phyloP scores from a whole-genome alignment of 2,888 invertebrate genomes.

The Agrilus mali region DNA sequence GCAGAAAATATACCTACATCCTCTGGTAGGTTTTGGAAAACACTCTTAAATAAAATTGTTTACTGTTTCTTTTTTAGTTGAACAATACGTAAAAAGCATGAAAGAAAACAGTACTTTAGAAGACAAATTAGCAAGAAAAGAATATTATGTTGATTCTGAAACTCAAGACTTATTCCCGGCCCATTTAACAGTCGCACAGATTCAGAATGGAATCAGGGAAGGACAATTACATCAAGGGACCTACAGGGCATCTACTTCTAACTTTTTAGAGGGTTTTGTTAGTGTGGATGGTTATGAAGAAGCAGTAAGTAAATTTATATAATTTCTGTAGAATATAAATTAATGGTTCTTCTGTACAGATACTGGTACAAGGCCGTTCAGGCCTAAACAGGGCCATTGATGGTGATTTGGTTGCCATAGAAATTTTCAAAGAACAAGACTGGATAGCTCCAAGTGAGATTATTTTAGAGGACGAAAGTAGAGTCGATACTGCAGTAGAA shows the following conservation, averaged over 20 bases:
- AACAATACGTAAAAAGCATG: constrained; percentile 66
- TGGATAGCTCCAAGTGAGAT: constrained; percentile 89
- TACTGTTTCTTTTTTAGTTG: constrained; percentile 37
- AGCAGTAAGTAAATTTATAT: constrained; percentile 45
- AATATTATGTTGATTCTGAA: constrained; percentile 44
- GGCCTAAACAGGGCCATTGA: constrained; percentile 89
- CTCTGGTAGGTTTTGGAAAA: constrained; percentile 42
- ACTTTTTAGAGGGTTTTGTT: constrained; percentile 85
- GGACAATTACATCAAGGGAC: constrained; percentile 69
- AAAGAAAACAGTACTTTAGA: constrained; percentile 50
- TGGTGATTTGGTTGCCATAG: constrained; percentile 85
- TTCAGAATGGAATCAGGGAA: constrained; percentile 68
- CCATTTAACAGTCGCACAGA: constrained; percentile 64
- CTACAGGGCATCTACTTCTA: constrained; percentile 79
- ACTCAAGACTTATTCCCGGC: constrained; percentile 68
- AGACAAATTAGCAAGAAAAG: constrained; percentile 69
- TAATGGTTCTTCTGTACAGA: constrained; percentile 35
- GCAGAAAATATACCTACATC: constrained; percentile 56
- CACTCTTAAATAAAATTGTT: neutral
- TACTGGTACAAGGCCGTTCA: constrained; percentile 72
- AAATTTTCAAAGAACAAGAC: constrained; percentile 74
- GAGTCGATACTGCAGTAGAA: constrained; percentile 47
- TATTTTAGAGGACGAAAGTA: constrained; percentile 63
- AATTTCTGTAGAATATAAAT: neutral
- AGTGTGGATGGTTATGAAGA: constrained; percentile 69